These are phyloP conservation scores for Crematogaster levior DNA, from an alignment of 2,888 invertebrate species.

Conservation along the genomic window DNA sequence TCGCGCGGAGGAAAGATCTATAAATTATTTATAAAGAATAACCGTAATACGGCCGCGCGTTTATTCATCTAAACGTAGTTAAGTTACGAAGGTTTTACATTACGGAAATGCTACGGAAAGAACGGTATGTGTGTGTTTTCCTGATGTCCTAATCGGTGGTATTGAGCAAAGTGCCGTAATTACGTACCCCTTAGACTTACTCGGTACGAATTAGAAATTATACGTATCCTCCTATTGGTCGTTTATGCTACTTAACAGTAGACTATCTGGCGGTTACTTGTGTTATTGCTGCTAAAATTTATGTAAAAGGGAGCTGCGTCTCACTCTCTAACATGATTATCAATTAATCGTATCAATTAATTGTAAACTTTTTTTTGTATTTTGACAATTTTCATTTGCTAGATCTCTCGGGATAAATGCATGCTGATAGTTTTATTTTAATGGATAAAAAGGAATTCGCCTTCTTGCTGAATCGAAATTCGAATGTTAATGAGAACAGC, in stretches of 20 bases:
- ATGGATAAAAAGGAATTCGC: constrained; percentile 16
- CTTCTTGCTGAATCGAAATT: constrained; percentile 25
- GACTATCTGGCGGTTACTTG: constrained; percentile 68
- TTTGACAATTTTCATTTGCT: constrained; percentile 40
- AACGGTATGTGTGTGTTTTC: constrained; percentile 61
- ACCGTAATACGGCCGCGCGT: constrained; percentile 40
- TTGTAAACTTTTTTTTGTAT: constrained; percentile 25
- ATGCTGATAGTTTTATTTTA: constrained; percentile 23
- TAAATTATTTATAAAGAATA: constrained; percentile 61
- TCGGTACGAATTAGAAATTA: constrained; percentile 72
- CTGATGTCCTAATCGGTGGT: constrained; percentile 63
- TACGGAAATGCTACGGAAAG: constrained; percentile 62
- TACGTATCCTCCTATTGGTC: constrained; percentile 73
- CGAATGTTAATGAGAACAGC: constrained; percentile 1
- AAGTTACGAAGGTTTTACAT: constrained; percentile 57
- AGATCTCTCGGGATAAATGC: constrained; percentile 31
- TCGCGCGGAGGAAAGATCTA: constrained; percentile 51
- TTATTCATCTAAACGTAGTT: constrained; percentile 60
- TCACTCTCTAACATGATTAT: constrained; percentile 50
- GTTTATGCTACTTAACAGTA: constrained; percentile 71
- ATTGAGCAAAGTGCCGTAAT: constrained; percentile 72
- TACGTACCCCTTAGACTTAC: constrained; percentile 68
- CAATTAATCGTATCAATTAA: constrained; percentile 9
- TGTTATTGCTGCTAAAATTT: constrained; percentile 73
- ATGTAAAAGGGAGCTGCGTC: constrained; percentile 62